Conservation (phyloP, 2,113 vertebrate genomes). For the Pituophis catenifer region DNA sequence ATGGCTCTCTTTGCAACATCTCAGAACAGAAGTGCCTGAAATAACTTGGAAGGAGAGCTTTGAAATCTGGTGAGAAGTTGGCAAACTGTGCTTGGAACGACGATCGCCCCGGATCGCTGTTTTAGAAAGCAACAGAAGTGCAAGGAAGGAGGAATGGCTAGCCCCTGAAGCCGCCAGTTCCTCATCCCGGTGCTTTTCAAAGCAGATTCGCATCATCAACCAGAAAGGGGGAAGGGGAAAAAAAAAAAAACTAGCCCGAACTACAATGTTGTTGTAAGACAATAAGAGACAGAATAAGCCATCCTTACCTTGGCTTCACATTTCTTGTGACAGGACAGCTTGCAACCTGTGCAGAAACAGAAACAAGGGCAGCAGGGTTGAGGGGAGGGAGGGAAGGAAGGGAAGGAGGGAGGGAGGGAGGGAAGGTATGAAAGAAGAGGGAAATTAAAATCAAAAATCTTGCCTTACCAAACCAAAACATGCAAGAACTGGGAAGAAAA, state of each 20-base stretch:
- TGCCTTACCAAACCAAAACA: constrained; percentile 32
- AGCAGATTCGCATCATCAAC: constrained; percentile 8
- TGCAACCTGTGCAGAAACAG: constrained; percentile 76
- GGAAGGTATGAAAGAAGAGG: constrained; percentile 43
- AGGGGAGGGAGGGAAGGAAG: background rate
- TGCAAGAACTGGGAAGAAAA: constrained; percentile 31
- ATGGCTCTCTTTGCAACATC: background rate
- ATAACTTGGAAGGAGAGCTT: background rate
- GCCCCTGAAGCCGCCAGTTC: background rate
- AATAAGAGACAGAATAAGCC: background rate
- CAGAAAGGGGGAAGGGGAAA: background rate
- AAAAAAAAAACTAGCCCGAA: background rate
- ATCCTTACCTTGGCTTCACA: constrained; percentile 90
- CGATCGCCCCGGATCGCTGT: background rate
- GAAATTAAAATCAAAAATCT: constrained; percentile 32
- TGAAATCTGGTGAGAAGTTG: constrained; percentile 1
- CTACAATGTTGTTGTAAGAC: constrained; percentile 3
- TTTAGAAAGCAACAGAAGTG: constrained; percentile 55
- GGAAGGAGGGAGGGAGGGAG: constrained; percentile 5
- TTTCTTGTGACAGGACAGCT: constrained; percentile 87
- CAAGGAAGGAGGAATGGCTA: background rate
- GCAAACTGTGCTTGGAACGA: constrained; percentile 53
- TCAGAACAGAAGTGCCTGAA: background rate
- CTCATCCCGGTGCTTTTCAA: background rate
- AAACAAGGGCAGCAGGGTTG: background rate